Percentiles rank a stretch among this genome's conserved stretches.
phyloP scores from a whole-genome alignment of 92 coral and sea anemone species.

The Zoanthus sansibaricus region DNA sequence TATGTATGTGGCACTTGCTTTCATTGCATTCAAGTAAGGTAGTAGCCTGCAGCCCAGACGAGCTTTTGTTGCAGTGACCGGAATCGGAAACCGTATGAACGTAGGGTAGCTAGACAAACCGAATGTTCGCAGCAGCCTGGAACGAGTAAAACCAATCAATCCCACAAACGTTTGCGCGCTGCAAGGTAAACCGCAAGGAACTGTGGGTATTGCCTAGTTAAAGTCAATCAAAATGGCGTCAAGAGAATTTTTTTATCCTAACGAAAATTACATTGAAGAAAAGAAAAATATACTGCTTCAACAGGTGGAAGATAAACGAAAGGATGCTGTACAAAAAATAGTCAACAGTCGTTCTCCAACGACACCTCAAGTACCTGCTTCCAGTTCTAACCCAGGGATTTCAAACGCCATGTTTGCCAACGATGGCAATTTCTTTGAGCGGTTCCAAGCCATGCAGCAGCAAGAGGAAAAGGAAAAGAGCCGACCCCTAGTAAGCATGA shows the following conservation, averaged over 20 bases:
- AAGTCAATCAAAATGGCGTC: slow-evolving; percentile 85
- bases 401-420: slow-evolving; percentile 75
- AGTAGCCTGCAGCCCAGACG: no score
- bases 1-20: no score
- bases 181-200: not conserved
- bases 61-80: no score
- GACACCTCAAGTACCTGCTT: slow-evolving; percentile 13
- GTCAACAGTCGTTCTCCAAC: slow-evolving; percentile 2
- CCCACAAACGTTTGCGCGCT: slow-evolving; percentile 1
- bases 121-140: no score
- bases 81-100: no score
- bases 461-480: slow-evolving; percentile 26
- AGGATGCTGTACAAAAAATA: slow-evolving; percentile 19
- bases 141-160: not conserved
- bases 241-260: slow-evolving; percentile 4
- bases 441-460: slow-evolving; percentile 98
- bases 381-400: slow-evolving; percentile 21
- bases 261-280: slow-evolving; percentile 71
- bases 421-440: slow-evolving; percentile 97
- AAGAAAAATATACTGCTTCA: slow-evolving; percentile 87
- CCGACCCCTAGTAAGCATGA: slow-evolving; percentile 85
- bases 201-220: slow-evolving; percentile 3
- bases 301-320: slow-evolving; percentile 84
- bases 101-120: no score
- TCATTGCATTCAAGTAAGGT: no score